phyloP scores from a whole-genome alignment of 64 coral and sea anemone species.

The Montipora sp. region DNA sequence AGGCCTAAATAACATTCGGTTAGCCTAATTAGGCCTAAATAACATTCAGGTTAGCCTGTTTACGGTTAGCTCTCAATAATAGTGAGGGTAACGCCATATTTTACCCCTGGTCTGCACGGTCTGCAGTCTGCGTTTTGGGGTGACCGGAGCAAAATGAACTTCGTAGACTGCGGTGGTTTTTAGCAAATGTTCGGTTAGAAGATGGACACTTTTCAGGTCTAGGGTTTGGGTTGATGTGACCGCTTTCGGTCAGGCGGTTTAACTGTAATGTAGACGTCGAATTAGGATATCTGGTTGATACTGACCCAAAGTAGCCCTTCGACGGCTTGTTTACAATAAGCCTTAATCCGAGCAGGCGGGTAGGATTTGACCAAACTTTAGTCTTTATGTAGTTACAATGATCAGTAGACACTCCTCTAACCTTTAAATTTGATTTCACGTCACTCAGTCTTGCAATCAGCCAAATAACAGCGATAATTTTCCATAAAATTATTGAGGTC shows the following conservation, averaged over 20 bases:
- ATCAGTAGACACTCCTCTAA: neutral
- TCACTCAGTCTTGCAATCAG: constrained; percentile 13
- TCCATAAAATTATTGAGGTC: too few relatives aligned
- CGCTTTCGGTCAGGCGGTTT: neutral
- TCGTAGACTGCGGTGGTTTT: neutral
- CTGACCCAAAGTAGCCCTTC: neutral
- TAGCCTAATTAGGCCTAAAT: too few relatives aligned
- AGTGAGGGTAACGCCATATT: too few relatives aligned
- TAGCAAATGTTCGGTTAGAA: constrained; percentile 1
- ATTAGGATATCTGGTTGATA: constrained; percentile 3
- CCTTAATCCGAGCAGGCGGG: neutral
- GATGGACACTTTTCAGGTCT: neutral
- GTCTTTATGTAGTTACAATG: neutral
- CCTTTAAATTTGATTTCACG: neutral
- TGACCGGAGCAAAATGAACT: neutral
- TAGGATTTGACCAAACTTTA: neutral
- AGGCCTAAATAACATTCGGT: too few relatives aligned
- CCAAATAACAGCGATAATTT: constrained; percentile 7
- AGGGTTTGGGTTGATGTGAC: too few relatives aligned
- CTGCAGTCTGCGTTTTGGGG: too few relatives aligned
- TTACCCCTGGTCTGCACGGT: too few relatives aligned
- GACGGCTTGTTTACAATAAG: neutral
- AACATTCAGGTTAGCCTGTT: too few relatives aligned
- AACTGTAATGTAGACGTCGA: constrained; percentile 9
- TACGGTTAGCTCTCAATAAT: too few relatives aligned